phyloP scores from a whole-genome alignment of 2,797 vertebrate species.

The Gymnocypris eckloni region DNA sequence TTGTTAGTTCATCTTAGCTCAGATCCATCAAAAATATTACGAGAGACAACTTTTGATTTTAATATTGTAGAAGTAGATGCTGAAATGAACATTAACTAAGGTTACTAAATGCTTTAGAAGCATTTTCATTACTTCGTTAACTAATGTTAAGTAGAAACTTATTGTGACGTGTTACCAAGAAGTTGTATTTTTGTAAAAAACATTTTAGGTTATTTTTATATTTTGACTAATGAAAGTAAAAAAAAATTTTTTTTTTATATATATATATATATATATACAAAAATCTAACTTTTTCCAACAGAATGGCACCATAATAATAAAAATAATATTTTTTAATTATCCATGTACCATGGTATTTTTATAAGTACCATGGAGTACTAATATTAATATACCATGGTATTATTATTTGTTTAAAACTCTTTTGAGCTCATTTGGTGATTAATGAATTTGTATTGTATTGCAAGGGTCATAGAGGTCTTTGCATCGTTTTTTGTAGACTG shows the following conservation, averaged over 20 bases:
- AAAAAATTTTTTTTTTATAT: no score
- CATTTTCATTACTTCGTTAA: background rate
- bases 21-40: background rate
- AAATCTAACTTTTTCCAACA: no score
- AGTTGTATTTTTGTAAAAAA: no score
- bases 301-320: no score
- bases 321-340: no score
- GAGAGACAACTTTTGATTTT: background rate
- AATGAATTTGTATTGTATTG: background rate
- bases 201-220: no score
- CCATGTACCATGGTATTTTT: background rate
- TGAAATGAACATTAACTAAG: background rate
- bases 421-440: background rate
- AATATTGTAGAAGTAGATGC: background rate
- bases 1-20: background rate
- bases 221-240: no score
- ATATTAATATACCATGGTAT: background rate
- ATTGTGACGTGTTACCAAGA: background rate
- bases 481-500: background rate
- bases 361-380: background rate
- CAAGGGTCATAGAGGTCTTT: background rate
- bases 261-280: no score
- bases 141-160: background rate
- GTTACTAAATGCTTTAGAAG: background rate
- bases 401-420: background rate